phyloP scores from a whole-genome alignment of 2,888 invertebrate species.

The Epistrophe eligans region DNA sequence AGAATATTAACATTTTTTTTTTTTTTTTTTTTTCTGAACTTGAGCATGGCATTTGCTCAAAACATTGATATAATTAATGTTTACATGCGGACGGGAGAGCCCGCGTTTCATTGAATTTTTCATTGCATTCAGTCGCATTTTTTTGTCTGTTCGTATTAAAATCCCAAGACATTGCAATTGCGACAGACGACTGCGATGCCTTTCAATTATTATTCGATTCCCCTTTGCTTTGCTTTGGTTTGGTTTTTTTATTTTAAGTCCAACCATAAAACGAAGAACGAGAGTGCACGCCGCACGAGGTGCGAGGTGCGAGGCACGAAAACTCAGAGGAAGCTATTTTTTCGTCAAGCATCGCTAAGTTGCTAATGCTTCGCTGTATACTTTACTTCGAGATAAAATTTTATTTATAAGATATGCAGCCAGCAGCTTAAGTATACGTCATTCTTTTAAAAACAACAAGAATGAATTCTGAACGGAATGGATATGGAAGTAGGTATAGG shows the following conservation, averaged over 20 bases:
- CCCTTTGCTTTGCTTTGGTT: constrained; percentile 20
- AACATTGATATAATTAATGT: constrained; percentile 37
- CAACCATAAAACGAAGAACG: constrained; percentile 6
- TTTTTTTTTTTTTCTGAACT: constrained; percentile 28
- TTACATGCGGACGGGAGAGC: constrained; percentile 30
- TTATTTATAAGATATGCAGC: constrained; percentile 28
- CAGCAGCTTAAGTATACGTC: constrained; percentile 18
- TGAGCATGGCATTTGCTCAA: constrained; percentile 36
- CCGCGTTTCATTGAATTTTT: constrained; percentile 44
- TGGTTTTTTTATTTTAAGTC: constrained; percentile 42
- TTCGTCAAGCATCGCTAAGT: constrained; percentile 50
- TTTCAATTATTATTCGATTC: constrained; percentile 55
- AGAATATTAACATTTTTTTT: neutral
- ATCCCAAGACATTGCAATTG: constrained; percentile 50
- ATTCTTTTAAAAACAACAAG: constrained; percentile 14
- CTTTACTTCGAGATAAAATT: constrained; percentile 2
- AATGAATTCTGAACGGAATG: constrained; percentile 24
- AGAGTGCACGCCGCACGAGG: neutral
- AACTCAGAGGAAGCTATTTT: constrained; percentile 39
- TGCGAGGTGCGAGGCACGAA: neutral
- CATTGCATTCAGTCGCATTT: constrained; percentile 60
- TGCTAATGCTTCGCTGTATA: neutral
- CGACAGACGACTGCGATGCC: constrained; percentile 45
- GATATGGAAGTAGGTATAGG: constrained; percentile 25
- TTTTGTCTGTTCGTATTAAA: constrained; percentile 26